Evolutionary conservation across 2,888 invertebrate species (phyloP).

Genomic region (Heliconius sara): DNA sequence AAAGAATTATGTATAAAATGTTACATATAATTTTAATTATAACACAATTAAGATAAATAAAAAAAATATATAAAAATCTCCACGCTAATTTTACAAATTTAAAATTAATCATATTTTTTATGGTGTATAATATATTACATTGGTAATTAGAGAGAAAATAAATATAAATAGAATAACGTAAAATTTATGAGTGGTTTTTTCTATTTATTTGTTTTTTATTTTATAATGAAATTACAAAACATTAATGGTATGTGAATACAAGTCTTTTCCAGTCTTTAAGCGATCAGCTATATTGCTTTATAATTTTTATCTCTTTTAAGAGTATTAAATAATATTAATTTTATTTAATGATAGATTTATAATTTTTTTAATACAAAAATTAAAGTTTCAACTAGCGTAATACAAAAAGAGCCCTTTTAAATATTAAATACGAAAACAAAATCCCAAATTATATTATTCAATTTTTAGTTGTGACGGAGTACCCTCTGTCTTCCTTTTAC

Average conservation of each 20-base stretch:
- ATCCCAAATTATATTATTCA: slow-evolving; percentile 52
- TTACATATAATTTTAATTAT: not conserved
- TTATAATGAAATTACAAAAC: slow-evolving; percentile 14
- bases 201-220: not conserved
- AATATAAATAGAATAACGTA: not conserved
- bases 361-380: not conserved
- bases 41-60: not conserved
- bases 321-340: too few species aligned
- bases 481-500: slow-evolving; percentile 79
- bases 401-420: not conserved
- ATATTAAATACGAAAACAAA: not conserved
- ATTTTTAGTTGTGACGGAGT: slow-evolving; percentile 68
- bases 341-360: not conserved
- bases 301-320: not conserved
- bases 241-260: slow-evolving; percentile 4
- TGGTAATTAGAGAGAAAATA: not conserved
- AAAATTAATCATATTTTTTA: not conserved
- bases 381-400: not conserved
- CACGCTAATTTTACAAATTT: not conserved
- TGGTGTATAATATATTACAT: not conserved
- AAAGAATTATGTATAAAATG: not conserved
- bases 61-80: not conserved
- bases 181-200: slow-evolving; percentile 2
- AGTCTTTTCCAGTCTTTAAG: slow-evolving; percentile 26
- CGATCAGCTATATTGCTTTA: slow-evolving; percentile 18